phyloP scores from a whole-genome alignment of 1,140 invertebrate genomes.

The Idris sp. region DNA sequence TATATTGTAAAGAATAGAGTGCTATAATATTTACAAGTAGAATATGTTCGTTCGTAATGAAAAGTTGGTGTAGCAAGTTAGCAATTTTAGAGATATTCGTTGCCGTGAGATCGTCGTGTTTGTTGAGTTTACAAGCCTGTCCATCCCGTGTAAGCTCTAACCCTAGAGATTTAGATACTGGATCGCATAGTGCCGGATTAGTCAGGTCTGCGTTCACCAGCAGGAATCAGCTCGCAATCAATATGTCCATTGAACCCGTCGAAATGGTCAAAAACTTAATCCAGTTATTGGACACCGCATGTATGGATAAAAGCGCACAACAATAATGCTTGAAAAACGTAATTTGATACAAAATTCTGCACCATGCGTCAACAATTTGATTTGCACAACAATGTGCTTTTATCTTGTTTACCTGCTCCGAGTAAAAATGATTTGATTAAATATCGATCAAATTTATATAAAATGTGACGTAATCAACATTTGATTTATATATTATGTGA shows the following conservation, averaged over 20 bases:
- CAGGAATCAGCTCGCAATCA: slow-evolving; percentile 59
- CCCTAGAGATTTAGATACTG: slow-evolving; percentile 55
- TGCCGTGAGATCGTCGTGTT: slow-evolving; percentile 31
- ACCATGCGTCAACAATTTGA: slow-evolving; percentile 43
- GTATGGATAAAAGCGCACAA: slow-evolving; percentile 41
- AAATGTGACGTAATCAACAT: too few relatives aligned
- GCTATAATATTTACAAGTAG: too few relatives aligned
- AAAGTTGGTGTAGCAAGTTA: slow-evolving; percentile 40
- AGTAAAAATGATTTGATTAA: too few relatives aligned
- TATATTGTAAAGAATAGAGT: too few relatives aligned
- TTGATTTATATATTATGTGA: too few relatives aligned
- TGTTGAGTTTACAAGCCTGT: slow-evolving; percentile 54
- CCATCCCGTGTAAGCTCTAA: slow-evolving; percentile 50
- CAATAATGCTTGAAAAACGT: slow-evolving; percentile 61
- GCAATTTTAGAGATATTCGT: slow-evolving; percentile 45
- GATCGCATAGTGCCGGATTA: slow-evolving; percentile 61
- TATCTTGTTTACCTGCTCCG: slow-evolving; percentile 41
- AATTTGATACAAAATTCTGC: slow-evolving; percentile 59
- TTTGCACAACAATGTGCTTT: slow-evolving; percentile 54
- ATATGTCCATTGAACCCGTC: slow-evolving; percentile 56
- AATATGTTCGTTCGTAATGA: slow-evolving; percentile 30
- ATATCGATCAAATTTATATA: too few relatives aligned
- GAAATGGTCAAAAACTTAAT: slow-evolving; percentile 61
- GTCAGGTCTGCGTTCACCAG: slow-evolving; percentile 56
- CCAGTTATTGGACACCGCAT: slow-evolving; percentile 56